phyloP scores from a whole-genome alignment of 2,888 invertebrate genomes.

The Cotesia congregata region DNA sequence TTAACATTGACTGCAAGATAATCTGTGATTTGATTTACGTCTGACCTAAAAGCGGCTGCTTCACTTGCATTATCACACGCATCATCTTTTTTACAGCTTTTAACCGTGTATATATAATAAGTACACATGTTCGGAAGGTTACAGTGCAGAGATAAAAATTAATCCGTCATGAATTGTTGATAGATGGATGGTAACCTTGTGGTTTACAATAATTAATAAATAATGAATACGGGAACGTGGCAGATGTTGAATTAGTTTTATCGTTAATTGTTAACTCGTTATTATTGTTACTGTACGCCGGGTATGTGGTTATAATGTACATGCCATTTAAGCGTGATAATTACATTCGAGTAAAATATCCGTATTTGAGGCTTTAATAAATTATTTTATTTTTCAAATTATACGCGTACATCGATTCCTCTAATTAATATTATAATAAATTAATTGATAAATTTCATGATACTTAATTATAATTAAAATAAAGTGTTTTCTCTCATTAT shows the following conservation, averaged over 20 bases:
- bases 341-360: background rate
- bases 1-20: background rate
- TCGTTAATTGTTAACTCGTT: background rate
- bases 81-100: background rate
- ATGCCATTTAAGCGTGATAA: background rate
- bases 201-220: no score
- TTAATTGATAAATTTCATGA: no score
- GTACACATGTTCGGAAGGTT: background rate
- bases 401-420: no score
- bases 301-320: background rate
- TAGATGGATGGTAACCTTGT: background rate
- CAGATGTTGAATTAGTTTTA: background rate
- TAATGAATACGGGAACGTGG: background rate
- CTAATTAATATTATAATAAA: no score
- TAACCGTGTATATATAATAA: background rate
- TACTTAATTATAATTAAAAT: no score
- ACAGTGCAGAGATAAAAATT: background rate
- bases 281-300: background rate
- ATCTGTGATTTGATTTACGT: background rate
- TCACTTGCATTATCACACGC: background rate
- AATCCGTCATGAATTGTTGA: background rate
- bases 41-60: background rate
- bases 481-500: no score
- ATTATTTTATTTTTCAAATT: no score
- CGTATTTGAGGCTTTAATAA: no score